A percentile compares a stretch with the other conserved stretches of the same genome.
phyloP scores from a whole-genome alignment of 2,888 invertebrate species.

The Lochmaea crataegi region DNA sequence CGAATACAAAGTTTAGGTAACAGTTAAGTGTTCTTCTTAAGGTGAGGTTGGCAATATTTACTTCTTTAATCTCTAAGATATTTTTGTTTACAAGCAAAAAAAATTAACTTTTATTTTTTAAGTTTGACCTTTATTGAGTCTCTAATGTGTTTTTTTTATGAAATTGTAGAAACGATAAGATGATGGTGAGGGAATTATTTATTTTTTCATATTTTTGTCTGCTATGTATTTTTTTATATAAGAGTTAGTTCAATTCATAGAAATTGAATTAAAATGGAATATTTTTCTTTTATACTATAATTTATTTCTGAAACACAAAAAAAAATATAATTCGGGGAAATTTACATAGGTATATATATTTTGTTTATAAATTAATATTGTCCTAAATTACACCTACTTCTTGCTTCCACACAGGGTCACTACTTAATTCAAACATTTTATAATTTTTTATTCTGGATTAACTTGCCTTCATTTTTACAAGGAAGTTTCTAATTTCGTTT shows the following conservation, averaged over 20 bases:
- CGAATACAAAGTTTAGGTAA: conserved; percentile 21
- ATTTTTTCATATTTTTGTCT: background rate
- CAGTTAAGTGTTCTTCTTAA: conserved; percentile 12
- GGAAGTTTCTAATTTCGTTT: too few species aligned
- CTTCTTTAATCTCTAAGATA: conserved; percentile 14
- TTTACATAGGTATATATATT: background rate
- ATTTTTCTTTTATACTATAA: background rate
- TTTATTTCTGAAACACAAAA: background rate
- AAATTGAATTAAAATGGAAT: background rate
- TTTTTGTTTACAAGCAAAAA: conserved; percentile 21
- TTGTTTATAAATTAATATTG: background rate
- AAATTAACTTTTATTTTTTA: conserved; percentile 16
- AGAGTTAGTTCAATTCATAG: background rate
- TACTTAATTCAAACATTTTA: background rate
- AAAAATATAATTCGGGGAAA: background rate
- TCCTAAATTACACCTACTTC: background rate
- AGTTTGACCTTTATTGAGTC: conserved; percentile 19
- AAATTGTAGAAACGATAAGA: background rate
- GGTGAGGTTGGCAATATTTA: conserved; percentile 22
- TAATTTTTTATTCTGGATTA: too few species aligned
- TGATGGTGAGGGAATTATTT: conserved; percentile 6
- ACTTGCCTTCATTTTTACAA: too few species aligned
- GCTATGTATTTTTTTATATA: background rate
- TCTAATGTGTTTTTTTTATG: conserved; percentile 8
- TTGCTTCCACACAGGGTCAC: background rate